phyloP scores from a whole-genome alignment of 2,797 vertebrate species.

The Loriculus beryllinus region DNA sequence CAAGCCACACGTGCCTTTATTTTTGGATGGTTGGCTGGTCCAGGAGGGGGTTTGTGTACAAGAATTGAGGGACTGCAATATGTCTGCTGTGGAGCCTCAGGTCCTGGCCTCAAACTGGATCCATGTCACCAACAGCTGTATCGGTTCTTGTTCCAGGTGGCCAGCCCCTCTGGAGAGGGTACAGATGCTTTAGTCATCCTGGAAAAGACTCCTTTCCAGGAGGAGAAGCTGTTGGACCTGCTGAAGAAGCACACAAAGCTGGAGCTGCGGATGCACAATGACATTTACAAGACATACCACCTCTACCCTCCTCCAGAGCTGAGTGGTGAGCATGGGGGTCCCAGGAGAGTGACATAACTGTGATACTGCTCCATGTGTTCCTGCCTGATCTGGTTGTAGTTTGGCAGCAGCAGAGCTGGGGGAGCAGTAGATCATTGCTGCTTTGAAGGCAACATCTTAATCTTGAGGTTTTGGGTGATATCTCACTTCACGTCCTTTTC shows the following conservation, averaged over 20 bases:
- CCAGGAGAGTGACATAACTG: accelerated
- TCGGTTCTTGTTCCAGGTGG: conserved; percentile 41
- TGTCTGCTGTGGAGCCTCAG: not conserved
- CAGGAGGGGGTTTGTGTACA: accelerated
- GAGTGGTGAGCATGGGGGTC: conserved; percentile 75
- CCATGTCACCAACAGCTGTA: not conserved
- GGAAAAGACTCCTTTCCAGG: conserved; percentile 92
- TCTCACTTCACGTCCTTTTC: not conserved
- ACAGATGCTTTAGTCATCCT: conserved; percentile 88
- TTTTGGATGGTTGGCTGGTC: not conserved
- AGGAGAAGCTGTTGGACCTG: conserved; percentile 79
- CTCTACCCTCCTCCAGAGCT: conserved; percentile 84
- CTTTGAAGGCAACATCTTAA: accelerated
- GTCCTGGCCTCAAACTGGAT: not conserved
- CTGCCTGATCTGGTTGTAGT: accelerated
- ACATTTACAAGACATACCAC: conserved; percentile 91
- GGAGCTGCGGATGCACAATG: conserved; percentile 86
- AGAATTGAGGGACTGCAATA: accelerated
- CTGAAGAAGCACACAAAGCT: conserved; percentile 75
- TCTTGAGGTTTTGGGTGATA: not conserved
- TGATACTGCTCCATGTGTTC: accelerated
- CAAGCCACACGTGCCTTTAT: accelerated
- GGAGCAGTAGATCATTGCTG: accelerated
- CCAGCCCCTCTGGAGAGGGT: conserved; percentile 57
- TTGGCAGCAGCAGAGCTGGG: not conserved